These are phyloP conservation scores for Augochlorella aurata DNA, from an alignment of 2,888 invertebrate genomes.

Conservation along the genomic window DNA sequence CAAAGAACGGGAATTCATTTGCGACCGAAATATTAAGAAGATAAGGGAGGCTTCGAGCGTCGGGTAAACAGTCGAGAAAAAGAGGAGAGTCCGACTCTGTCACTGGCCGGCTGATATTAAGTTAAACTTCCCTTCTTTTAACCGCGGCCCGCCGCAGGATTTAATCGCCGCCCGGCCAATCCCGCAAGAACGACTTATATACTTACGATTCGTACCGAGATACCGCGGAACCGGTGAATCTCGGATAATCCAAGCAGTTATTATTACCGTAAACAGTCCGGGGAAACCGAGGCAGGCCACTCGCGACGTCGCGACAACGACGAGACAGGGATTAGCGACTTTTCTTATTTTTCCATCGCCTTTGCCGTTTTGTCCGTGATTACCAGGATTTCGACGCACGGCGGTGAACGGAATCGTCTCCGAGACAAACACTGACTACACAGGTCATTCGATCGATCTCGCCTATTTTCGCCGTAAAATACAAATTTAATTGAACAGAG, in stretches of 20 bases:
- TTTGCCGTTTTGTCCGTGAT: neutral
- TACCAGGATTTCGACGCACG: neutral
- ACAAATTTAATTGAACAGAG: neutral
- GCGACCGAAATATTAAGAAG: constrained; percentile 62
- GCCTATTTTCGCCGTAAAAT: neutral
- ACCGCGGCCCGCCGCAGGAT: constrained; percentile 38
- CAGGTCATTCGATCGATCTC: neutral
- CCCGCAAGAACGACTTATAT: constrained; percentile 29
- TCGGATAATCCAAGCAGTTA: constrained; percentile 48
- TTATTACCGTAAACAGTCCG: constrained; percentile 48
- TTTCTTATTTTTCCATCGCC: neutral
- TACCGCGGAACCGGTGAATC: constrained; percentile 41
- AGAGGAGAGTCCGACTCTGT: constrained; percentile 2
- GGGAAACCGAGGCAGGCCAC: constrained; percentile 12
- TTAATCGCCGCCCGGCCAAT: constrained; percentile 48
- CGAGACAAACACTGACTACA: no score
- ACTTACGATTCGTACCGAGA: constrained; percentile 30
- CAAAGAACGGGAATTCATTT: constrained; percentile 71
- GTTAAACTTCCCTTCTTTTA: constrained; percentile 45
- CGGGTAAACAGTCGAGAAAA: neutral
- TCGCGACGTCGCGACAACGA: neutral
- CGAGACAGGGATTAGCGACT: neutral
- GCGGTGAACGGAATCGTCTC: neutral
- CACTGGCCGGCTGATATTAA: constrained; percentile 45
- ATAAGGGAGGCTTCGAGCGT: constrained; percentile 38